Base-by-base conservation (phyloP, 2,113 vertebrate genomes). In the Amia ocellicauda region DNA sequence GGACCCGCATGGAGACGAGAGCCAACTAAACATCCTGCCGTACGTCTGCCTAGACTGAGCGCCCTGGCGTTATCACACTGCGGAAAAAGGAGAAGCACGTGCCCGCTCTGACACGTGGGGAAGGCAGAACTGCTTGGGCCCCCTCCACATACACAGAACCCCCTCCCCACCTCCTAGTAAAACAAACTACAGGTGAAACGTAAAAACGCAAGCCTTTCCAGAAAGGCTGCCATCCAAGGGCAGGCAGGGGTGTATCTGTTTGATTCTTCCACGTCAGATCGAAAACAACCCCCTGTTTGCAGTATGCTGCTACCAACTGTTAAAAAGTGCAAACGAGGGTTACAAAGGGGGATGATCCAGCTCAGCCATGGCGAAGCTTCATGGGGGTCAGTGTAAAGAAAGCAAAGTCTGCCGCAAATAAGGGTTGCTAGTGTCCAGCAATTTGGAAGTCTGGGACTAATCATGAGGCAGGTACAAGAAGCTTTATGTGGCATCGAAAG, bases 31-130 rank as follows among this genome's bases (percentile, higher is more conserved):
- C 80, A 91, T 99, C 80, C 88, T 98, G 85, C 96, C 96, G 73
- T 99, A 99, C 11, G 91, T 98, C 84, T 94, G 92, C 84, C 84
- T 98, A 83, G 95, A 99, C 79, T 98, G 87, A 94, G 75, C 59
- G 40, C 73, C 7, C 3, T 20, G 14, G 23, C 14, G 52, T 24
- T 3, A 2, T 29, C 16, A 70, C 71, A 59, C 71, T 29, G 27
- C 43, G 20, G 43, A 49, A 71, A 84, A 72, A 69, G 40, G 73
- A 82, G 73, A 70, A 76, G 78, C 77, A 75, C 80, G 75, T 88
- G 73, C 85, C 85, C 87, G 80, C 86, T 80, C 85, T 89, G 85
- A 83, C 87, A 86, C 85, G 78, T 80, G 70, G 60, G 70, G 28
- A 67, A 36, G 79, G 74, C 86, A 73, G 81, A 67, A 64, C 70